Base-by-base conservation (phyloP, 1,140 invertebrate genomes). In the Drosophila serrata region DNA sequence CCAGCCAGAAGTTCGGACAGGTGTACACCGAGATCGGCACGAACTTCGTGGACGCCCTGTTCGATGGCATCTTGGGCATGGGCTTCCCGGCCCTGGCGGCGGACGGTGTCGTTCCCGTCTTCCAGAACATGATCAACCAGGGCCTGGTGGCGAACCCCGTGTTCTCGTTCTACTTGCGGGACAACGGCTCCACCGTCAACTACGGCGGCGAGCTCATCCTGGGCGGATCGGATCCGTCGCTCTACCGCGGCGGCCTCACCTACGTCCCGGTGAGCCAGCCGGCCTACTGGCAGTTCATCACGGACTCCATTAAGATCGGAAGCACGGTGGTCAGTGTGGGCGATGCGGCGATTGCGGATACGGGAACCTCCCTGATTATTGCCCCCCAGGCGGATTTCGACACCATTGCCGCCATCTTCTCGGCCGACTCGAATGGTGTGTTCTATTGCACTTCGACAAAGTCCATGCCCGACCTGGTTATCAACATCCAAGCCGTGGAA, bases 51-150 rank as follows among this genome's bases (percentile, higher is more conserved):
- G 97, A 97, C 74, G 97, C 98, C 64, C 98, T 98, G 93, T 99
- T 99, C 93, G 99, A 99, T 93, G 99, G 99, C 65, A 99, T 99
- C 84, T 94, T 99, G 29, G 98, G 98, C 72, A 96, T 99, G 96
- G 98, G 94, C 1, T 99, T 98, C 92, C 94, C 95, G 64, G 94
- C 94, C 22, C 99, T 99, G 91, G 94, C 98, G 37, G 98, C 97
- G 70, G 97, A 99, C 93, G 94, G 95, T 58, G 98, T 99, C 15
- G 93, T 94, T 13, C 98, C 99, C 2, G 97, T 99, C 11, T 99
- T 99, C 93, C 96, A 99, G 92, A 98, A 97, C 84, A 98, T 99
- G 97, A 94, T 98, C 13, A 93, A 95, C 11, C 98, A 99, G 93
- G 94, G 95, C 9, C 92, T 98, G 1, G 94, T 99, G 5, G 87